These are phyloP conservation scores for Stylophora pistillata DNA, from an alignment of 64 coral and sea anemone genomes.

Conservation along the genomic window DNA sequence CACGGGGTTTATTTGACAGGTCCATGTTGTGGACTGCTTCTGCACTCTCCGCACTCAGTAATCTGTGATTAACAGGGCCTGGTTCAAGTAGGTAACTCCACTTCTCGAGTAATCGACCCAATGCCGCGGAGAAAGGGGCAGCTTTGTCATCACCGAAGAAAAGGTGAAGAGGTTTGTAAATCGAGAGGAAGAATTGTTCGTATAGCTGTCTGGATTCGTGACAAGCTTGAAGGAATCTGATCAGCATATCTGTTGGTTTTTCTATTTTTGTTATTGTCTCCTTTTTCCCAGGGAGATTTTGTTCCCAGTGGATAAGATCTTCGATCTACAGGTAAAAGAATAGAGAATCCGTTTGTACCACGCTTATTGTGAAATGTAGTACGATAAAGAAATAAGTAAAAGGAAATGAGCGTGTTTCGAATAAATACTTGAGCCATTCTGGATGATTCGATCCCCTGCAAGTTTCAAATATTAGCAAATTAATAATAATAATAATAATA, in stretches of 20 bases:
- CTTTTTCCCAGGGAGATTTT: constrained; percentile 20
- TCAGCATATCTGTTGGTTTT: constrained; percentile 64
- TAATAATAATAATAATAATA: no score
- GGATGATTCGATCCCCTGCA: no score
- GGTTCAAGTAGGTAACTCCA: constrained; percentile 65
- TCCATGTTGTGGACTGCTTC: constrained; percentile 70
- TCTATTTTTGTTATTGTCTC: constrained; percentile 9
- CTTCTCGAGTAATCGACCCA: constrained; percentile 45
- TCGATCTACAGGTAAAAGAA: constrained; percentile 45
- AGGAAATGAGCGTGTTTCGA: not conserved
- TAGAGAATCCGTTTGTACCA: not conserved
- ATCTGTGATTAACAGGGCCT: constrained; percentile 71
- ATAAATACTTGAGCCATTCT: no score
- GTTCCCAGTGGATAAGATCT: constrained; percentile 70
- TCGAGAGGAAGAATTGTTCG: constrained; percentile 55
- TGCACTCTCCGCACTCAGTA: constrained; percentile 64
- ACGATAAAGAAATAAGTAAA: no score
- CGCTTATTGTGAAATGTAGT: not conserved
- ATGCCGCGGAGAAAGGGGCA: not conserved
- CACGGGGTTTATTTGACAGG: constrained; percentile 29
- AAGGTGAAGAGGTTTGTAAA: constrained; percentile 64
- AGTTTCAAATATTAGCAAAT: no score
- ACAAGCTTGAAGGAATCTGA: constrained; percentile 68
- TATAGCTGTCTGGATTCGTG: constrained; percentile 59
- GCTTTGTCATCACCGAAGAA: constrained; percentile 60